phyloP scores from a whole-genome alignment of 1,140 invertebrate genomes.

The Bombus sibiricus region DNA sequence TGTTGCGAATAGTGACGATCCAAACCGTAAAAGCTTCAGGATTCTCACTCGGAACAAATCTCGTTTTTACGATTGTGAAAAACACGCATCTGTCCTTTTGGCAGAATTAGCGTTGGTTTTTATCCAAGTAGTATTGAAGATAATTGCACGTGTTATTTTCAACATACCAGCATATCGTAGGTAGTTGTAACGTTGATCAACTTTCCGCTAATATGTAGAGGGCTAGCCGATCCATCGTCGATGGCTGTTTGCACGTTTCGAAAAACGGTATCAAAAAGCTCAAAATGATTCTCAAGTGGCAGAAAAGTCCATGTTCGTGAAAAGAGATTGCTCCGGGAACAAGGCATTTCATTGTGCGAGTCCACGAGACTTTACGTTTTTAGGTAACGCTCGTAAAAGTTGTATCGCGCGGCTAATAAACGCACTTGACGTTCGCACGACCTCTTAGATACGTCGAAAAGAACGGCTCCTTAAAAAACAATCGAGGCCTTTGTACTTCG shows the following conservation, averaged over 20 bases:
- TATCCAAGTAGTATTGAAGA: too few species aligned
- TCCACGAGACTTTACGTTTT: conserved; percentile 7
- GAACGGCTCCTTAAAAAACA: background rate
- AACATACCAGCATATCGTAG: too few species aligned
- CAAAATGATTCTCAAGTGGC: conserved; percentile 6
- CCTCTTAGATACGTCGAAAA: background rate
- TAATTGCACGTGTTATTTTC: too few species aligned
- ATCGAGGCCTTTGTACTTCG: background rate
- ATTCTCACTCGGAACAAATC: too few species aligned
- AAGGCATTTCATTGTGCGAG: conserved; percentile 22
- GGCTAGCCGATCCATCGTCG: conserved; percentile 15
- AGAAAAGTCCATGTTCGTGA: conserved; percentile 42
- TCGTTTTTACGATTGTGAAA: too few species aligned
- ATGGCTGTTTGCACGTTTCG: background rate
- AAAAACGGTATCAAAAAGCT: background rate
- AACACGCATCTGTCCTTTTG: too few species aligned
- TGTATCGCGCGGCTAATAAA: conserved; percentile 15
- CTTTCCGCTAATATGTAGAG: background rate
- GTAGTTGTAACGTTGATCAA: too few species aligned
- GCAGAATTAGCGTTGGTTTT: too few species aligned
- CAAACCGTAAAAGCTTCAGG: too few species aligned
- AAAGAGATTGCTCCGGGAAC: conserved; percentile 31
- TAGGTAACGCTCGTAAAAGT: conserved; percentile 21
- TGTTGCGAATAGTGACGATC: too few species aligned
- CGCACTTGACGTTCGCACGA: background rate